phyloP scores from a whole-genome alignment of 2,113 vertebrate species.

The Odocoileus virginianus region DNA sequence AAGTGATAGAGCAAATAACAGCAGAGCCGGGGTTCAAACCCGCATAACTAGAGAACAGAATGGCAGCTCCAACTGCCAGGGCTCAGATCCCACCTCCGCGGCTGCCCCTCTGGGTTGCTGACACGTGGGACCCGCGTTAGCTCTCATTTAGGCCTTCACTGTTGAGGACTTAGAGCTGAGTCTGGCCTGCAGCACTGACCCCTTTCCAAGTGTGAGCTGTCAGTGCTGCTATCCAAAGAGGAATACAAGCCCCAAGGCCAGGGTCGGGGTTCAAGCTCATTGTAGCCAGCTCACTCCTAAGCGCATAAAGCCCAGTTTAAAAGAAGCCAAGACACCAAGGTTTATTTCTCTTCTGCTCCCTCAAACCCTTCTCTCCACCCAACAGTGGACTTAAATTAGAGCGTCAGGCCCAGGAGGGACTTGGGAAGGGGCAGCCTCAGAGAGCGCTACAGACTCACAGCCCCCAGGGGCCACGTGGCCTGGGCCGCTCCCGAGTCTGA shows the following conservation, averaged over 20 bases:
- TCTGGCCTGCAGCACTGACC: not conserved
- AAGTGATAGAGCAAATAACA: fast-evolving
- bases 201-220: not conserved
- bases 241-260: not conserved
- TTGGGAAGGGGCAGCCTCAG: not conserved
- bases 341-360: not conserved
- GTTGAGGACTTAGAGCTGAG: not conserved
- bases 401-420: too few species aligned
- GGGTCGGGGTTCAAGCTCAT: not conserved
- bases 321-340: not conserved
- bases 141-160: fast-evolving
- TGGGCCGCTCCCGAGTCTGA: not conserved
- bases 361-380: not conserved
- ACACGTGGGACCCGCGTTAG: fast-evolving
- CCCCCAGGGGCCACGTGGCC: fast-evolving
- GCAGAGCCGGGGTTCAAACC: not conserved
- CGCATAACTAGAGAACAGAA: fast-evolving
- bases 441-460: not conserved
- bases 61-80: fast-evolving
- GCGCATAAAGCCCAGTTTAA: not conserved
- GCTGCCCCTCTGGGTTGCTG: not conserved
- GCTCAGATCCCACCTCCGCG: fast-evolving
- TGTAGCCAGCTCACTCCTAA: fast-evolving
- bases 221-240: not conserved
- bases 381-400: not conserved